Conservation (phyloP, 2,888 invertebrate species). For the Perdita meconis region DNA sequence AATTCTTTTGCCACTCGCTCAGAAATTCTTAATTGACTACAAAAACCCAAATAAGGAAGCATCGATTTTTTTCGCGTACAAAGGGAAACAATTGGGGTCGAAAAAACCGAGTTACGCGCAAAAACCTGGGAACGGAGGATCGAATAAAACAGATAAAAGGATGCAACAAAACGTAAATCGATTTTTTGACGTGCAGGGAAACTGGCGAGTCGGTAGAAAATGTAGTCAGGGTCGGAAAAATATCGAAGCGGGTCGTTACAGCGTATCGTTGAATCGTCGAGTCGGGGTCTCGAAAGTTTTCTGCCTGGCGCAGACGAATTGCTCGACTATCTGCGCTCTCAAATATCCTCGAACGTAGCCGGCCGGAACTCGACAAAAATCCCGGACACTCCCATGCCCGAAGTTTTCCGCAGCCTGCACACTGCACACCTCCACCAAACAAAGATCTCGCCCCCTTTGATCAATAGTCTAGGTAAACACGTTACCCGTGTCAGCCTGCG, state of each 20-base stretch:
- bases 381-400: conserved; percentile 22
- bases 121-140: background rate
- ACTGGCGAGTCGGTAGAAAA: conserved; percentile 12
- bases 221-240: conserved; percentile 11
- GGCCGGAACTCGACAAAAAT: conserved; percentile 47
- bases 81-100: background rate
- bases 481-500: conserved; percentile 46
- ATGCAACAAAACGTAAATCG: background rate
- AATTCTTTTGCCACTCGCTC: too few relatives aligned
- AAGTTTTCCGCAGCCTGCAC: conserved; percentile 51
- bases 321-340: conserved; percentile 23
- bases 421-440: conserved; percentile 48
- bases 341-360: conserved; percentile 28
- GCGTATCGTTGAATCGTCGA: conserved; percentile 37
- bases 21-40: too few relatives aligned
- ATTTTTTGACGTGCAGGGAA: background rate
- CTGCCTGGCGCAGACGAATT: conserved; percentile 42
- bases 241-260: conserved; percentile 25
- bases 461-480: conserved; percentile 60
- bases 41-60: too few relatives aligned
- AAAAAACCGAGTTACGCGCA: background rate
- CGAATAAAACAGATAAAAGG: background rate
- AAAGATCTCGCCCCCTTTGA: conserved; percentile 55
- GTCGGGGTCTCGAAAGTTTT: conserved; percentile 44
- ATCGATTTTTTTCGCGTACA: background rate